Base-by-base conservation (phyloP, 2,113 vertebrate species). In the Aplodontia rufa region DNA sequence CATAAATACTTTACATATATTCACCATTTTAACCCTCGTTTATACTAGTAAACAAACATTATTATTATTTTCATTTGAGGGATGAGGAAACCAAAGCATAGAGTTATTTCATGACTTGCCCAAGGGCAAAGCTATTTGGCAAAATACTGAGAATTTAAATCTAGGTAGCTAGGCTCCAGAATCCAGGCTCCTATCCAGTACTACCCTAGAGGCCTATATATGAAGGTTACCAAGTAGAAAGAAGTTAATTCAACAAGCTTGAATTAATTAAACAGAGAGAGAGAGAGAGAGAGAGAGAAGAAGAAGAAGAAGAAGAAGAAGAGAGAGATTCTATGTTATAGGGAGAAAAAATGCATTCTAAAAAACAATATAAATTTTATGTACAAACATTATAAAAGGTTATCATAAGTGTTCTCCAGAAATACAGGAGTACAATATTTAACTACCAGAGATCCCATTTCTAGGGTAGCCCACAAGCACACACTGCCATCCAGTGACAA, bases 311-410 rank as follows among this genome's bases (percentile, higher is more conserved):
- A n/a, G n/a, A n/a, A n/a, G n/a, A n/a, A n/a, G n/a, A n/a, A n/a
- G 4, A 51, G 30, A 51, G 45, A 75, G 4, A n/a, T 69, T 93
- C 79, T 97, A 69, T 51, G 76, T 87, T 84, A 32, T 9, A 82
- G 22, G 35, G 35, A 58, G 79, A 78, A 93, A 47, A 6, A 64
- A 62, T 80, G 30, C 42, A 78, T 78, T 82, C 19, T 89, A 92
- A 94, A 74, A 91, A 95, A 94, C 80, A 90, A 62, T 69, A 79
- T 75, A 87, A 90, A 94, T 58, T 55, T 64, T 75, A 37, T 9
- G 24, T 93, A 69, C 51, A 91, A 84, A 91, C 42, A 87, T 87
- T 76, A 90, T 83, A 92, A 90, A 96, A 62, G 64, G 24, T 79
- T 26, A 83, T 26, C 32, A 83, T 69, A 6, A 40, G 3, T 35